These are phyloP conservation scores for Bembecia ichneumoniformis DNA, from an alignment of 2,888 invertebrate species.

Conservation along the genomic window DNA sequence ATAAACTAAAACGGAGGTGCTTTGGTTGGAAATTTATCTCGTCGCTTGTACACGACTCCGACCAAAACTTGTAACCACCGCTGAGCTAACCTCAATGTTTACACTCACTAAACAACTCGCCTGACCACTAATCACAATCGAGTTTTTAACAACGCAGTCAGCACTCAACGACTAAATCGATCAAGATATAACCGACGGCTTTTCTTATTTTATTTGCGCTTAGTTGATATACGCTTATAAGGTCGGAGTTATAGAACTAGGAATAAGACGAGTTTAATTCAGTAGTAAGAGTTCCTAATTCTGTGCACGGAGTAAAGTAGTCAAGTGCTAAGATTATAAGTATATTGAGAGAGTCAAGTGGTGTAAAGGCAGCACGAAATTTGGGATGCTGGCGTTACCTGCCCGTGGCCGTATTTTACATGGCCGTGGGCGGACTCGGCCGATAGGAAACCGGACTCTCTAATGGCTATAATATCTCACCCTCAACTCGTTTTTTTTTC, in stretches of 20 bases:
- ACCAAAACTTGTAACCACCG: background rate
- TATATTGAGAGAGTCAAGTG: too few species aligned
- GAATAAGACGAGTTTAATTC: too few species aligned
- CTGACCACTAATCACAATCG: background rate
- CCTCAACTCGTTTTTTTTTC: background rate
- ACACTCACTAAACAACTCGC: background rate
- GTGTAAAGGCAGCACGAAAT: slow-evolving; percentile 8
- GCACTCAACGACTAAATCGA: too few species aligned
- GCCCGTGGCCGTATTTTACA: background rate
- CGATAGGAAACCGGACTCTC: background rate
- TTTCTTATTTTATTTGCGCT: too few species aligned
- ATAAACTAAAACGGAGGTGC: slow-evolving; percentile 18
- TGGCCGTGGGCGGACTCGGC: background rate
- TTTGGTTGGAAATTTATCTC: slow-evolving; percentile 19
- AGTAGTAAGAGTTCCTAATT: too few species aligned
- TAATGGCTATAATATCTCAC: background rate
- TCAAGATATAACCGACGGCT: too few species aligned
- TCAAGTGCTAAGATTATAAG: too few species aligned
- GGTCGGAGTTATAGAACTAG: too few species aligned
- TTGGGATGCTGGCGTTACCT: slow-evolving; percentile 6
- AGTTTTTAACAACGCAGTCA: too few species aligned
- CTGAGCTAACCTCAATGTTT: background rate
- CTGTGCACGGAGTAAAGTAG: too few species aligned
- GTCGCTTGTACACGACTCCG: slow-evolving; percentile 9
- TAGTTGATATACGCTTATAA: too few species aligned